Conservation (phyloP, 2,797 vertebrate genomes). For the Sebastes baramenuke region DNA sequence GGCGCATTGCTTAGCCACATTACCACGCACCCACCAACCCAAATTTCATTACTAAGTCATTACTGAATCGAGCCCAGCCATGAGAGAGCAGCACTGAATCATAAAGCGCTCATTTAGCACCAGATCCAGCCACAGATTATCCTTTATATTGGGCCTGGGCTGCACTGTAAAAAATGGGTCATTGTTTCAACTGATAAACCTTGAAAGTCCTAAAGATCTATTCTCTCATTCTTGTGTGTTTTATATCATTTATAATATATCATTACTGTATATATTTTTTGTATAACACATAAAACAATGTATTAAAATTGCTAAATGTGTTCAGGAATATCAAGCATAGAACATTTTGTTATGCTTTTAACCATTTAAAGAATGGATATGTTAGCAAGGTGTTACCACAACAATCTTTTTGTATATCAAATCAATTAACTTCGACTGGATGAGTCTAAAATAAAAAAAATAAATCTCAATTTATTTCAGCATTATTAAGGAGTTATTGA, state of each 20-base stretch:
- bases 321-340: background rate
- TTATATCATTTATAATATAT: background rate
- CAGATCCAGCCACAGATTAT: constrained; percentile 79
- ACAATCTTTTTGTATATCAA: background rate
- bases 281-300: background rate
- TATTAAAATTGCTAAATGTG: background rate
- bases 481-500: background rate
- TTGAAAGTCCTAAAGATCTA: background rate
- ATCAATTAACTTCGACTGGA: background rate
- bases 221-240: background rate
- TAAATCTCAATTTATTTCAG: background rate
- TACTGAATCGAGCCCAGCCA: constrained; percentile 77
- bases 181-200: constrained; percentile 18
- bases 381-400: background rate
- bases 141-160: constrained; percentile 54
- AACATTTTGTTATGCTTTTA: background rate
- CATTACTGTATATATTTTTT: too few species aligned
- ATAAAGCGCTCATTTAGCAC: constrained; percentile 82
- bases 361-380: background rate
- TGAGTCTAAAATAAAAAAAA: too few species aligned
- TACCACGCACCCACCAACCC: constrained; percentile 79
- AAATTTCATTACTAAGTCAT: constrained; percentile 87
- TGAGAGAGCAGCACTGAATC: constrained; percentile 76
- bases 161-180: constrained; percentile 45
- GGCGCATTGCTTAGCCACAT: constrained; percentile 85